Evolutionary conservation across 2,113 vertebrate species (phyloP), one percentile per base, ranked within the genome.

Genomic region (Orientallactaga bullata): DNA sequence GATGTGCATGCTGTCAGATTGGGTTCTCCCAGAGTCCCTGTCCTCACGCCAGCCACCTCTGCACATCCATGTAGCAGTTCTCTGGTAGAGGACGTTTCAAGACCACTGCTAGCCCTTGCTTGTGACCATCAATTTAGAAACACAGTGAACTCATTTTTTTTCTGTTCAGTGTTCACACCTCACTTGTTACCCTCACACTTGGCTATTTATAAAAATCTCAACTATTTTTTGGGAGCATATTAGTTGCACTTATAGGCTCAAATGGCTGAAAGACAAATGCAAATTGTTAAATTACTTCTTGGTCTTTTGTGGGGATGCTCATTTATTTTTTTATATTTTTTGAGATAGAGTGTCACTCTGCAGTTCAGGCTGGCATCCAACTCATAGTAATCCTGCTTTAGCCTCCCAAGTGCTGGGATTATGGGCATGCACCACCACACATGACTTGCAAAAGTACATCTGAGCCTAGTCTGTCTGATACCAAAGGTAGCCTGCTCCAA

Each of bases 211-310:
- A 96, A 92, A 96, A 95, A 80, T 85, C 82, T 85, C n/a, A 88
- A 91, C 76, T 55, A 76, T 95, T 96, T 96, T 96, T 93, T 92
- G 72, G 79, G 39, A 94, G 82, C 95, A 42, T 83, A 92, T 65
- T 93, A 82, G 81, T 95, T 88, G 85, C 83, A 95, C 93, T 94
- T 95, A 74, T 71, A 92, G 88, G 87, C 68, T 81, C 79, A 83
- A 81, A 77, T 55, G 17, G 42, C 72, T 95, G 81, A 77, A 91
- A 89, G 61, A 72, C 60, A 28, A 92, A 66, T 65, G 13, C 21
- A 42, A 47, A 32, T 69, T 23, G 7, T 37, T 69, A 32, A 47
- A 32, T 69, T 23, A 13, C 63, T 69, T 85, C 66, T 58, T 55
- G 66, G 18, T 68, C 23, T 8, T 35, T 32, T 71, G 26, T 85